A percentile compares a stretch with the other conserved stretches of the same genome.
phyloP scores from a whole-genome alignment of 2,113 vertebrate species.

The Eurystomus gularis region DNA sequence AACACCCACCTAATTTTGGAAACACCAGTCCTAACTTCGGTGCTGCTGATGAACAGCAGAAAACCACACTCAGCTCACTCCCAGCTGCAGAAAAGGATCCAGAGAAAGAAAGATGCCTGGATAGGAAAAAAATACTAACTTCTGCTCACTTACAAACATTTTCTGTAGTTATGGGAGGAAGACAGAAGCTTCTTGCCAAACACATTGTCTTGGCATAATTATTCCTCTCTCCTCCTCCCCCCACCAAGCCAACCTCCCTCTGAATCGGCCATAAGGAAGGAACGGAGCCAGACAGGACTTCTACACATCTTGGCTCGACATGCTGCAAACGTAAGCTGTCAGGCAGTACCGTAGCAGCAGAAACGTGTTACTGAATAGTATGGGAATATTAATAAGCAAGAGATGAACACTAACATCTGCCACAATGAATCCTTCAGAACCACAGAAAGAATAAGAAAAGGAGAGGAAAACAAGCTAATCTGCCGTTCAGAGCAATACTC shows the following conservation, averaged over 20 bases:
- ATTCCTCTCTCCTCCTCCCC: neutral
- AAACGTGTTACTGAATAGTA: neutral
- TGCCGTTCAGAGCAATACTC: neutral
- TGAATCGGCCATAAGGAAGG: constrained; percentile 56
- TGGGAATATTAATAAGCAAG: constrained; percentile 47
- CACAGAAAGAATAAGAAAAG: neutral
- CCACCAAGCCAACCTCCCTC: neutral
- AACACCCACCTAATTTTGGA: constrained; percentile 53
- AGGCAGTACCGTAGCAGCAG: constrained; percentile 26
- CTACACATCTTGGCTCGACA: constrained; percentile 11
- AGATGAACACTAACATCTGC: constrained; percentile 35
- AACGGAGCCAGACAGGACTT: constrained; percentile 44
- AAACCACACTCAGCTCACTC: constrained; percentile 6
- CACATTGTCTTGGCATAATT: constrained; percentile 17
- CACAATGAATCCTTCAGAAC: neutral
- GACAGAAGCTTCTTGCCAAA: constrained; percentile 32
- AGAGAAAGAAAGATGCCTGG: neutral
- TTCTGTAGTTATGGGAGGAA: neutral
- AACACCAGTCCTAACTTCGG: neutral
- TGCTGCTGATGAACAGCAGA: constrained; percentile 31
- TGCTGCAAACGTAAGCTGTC: constrained; percentile 18
- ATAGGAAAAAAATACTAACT: neutral
- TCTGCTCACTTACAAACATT: constrained; percentile 1
- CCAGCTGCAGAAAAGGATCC: neutral
- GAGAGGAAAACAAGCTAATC: neutral